A percentile compares a stretch with the other conserved stretches of the same genome.
These are phyloP conservation scores for Pseudomyrmex cubaensis DNA, from an alignment of 1,140 invertebrate species.

Conservation along the genomic window DNA sequence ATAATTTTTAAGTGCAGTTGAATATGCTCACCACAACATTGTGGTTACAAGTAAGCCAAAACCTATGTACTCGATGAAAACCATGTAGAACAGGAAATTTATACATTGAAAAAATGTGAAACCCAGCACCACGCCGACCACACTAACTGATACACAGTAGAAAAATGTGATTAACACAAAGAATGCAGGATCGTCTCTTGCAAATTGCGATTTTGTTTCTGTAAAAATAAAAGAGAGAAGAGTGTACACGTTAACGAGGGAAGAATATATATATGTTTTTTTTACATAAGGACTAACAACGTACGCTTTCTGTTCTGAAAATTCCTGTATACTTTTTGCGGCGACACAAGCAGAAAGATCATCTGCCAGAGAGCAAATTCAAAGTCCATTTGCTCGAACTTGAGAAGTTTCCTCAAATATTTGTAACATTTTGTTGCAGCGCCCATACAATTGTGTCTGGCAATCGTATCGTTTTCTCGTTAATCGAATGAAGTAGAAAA, in stretches of 20 bases:
- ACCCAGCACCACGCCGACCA: conserved; percentile 93
- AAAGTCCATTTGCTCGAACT: conserved; percentile 99
- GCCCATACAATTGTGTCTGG: conserved; percentile 90
- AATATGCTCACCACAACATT: conserved; percentile 91
- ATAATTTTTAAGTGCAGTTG: background rate
- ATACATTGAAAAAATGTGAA: conserved; percentile 92
- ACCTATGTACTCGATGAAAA: conserved; percentile 97
- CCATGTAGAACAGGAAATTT: conserved; percentile 95
- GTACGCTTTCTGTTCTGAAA: conserved; percentile 99
- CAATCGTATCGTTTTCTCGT: conserved; percentile 57
- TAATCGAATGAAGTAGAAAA: background rate
- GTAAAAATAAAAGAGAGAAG: conserved; percentile 78
- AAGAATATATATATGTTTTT: no score
- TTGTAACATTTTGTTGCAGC: conserved; percentile 97
- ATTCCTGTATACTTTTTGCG: conserved; percentile 99
- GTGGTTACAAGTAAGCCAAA: conserved; percentile 95
- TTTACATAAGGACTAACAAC: conserved; percentile 75
- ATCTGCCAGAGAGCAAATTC: conserved; percentile 99
- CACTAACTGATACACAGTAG: conserved; percentile 95
- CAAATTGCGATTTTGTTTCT: conserved; percentile 99
- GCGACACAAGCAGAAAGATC: conserved; percentile 97
- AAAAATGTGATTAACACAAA: conserved; percentile 95
- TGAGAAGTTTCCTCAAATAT: conserved; percentile 95
- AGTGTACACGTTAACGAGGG: no score
- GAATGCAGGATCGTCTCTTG: conserved; percentile 99